These are phyloP conservation scores for Congeria kusceri DNA, from an alignment of 2,888 invertebrate genomes.

Conservation along the genomic window DNA sequence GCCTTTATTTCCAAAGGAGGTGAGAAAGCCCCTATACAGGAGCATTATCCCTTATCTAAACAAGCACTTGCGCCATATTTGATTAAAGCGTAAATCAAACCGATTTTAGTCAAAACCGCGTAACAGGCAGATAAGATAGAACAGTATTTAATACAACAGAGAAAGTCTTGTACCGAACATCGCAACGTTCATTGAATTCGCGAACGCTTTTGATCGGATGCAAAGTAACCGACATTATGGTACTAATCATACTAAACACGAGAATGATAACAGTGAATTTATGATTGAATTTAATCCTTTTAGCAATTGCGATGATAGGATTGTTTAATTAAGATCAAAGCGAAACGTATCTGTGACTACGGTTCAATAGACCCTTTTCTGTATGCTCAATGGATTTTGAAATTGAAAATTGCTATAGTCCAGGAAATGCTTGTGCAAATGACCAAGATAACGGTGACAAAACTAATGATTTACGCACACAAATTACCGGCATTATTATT, in stretches of 20 bases:
- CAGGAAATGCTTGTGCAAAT: background rate
- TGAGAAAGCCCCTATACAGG: constrained; percentile 20
- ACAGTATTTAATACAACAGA: constrained; percentile 16
- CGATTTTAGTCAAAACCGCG: constrained; percentile 22
- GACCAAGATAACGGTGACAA: background rate
- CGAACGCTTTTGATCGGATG: background rate
- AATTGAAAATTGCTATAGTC: background rate
- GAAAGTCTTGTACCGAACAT: constrained; percentile 12
- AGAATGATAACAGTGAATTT: constrained; percentile 35
- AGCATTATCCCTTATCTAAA: constrained; percentile 41
- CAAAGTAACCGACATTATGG: constrained; percentile 6
- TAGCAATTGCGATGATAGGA: constrained; percentile 38
- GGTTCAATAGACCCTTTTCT: background rate
- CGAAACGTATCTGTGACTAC: constrained; percentile 22
- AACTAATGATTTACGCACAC: constrained; percentile 4
- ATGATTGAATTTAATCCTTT: constrained; percentile 34
- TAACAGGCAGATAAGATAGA: constrained; percentile 30
- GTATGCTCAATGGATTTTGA: background rate
- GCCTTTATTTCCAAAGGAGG: constrained; percentile 17
- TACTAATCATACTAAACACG: constrained; percentile 18
- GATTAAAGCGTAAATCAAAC: constrained; percentile 52
- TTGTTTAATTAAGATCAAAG: constrained; percentile 37
- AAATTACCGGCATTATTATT: background rate
- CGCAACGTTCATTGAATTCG: constrained; percentile 25
- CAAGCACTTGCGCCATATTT: constrained; percentile 21